These are phyloP conservation scores for Parnassius smintheus DNA, from an alignment of 2,888 invertebrate species.

Conservation along the genomic window DNA sequence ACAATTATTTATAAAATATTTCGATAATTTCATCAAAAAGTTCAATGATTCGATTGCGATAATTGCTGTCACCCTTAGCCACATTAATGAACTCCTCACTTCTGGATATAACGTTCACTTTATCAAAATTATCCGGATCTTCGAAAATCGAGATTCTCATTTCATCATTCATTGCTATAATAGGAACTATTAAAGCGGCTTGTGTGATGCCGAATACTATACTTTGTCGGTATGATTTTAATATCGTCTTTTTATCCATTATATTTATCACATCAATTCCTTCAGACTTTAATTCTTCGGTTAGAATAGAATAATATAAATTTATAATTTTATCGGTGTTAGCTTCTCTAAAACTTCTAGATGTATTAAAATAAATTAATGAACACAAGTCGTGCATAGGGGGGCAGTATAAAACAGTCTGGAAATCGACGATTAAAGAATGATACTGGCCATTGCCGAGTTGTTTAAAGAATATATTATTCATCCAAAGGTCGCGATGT, in stretches of 20 bases:
- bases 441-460: conserved; percentile 53
- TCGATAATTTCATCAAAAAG: conserved; percentile 80
- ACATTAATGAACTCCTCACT: conserved; percentile 56
- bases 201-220: conserved; percentile 61
- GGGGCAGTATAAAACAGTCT: conserved; percentile 84
- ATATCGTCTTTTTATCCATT: conserved; percentile 42
- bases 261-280: conserved; percentile 44
- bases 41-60: conserved; percentile 70
- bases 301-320: conserved; percentile 77
- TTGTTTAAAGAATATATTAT: conserved; percentile 80
- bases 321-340: conserved; percentile 69
- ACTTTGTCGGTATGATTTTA: conserved; percentile 52
- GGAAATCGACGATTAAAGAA: conserved; percentile 84
- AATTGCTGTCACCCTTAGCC: conserved; percentile 49
- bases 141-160: conserved; percentile 51
- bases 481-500: conserved; percentile 83
- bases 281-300: conserved; percentile 58
- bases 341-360: conserved; percentile 59
- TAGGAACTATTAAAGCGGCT: conserved; percentile 61
- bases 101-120: conserved; percentile 51
- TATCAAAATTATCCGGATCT: conserved; percentile 43
- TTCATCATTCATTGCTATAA: conserved; percentile 47
- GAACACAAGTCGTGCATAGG: conserved; percentile 83
- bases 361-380: conserved; percentile 78
- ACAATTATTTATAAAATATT: conserved; percentile 44